Conservation (phyloP, 2,888 invertebrate genomes). For the Drosophila barbarae region DNA sequence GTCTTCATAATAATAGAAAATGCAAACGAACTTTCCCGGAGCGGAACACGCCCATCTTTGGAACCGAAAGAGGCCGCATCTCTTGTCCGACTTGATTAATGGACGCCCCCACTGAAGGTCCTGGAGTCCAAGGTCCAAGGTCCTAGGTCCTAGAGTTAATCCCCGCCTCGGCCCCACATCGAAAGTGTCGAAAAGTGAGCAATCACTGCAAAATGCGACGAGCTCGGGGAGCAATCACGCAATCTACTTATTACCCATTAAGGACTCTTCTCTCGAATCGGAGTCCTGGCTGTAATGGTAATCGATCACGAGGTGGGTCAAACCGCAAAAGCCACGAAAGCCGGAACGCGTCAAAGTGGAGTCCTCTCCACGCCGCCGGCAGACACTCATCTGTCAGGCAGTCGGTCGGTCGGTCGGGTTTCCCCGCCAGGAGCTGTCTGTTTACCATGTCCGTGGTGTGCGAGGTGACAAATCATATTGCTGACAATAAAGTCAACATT, state of each 20-base stretch:
- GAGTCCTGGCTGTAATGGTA: constrained; percentile 57
- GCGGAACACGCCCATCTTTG: constrained; percentile 50
- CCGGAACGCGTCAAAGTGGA: constrained; percentile 6
- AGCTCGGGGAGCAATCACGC: constrained; percentile 66
- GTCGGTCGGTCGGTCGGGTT: constrained; percentile 1
- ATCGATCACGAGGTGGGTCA: constrained; percentile 68
- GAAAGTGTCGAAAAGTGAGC: constrained; percentile 72
- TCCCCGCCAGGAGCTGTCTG: constrained; percentile 14
- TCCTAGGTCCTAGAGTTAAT: constrained; percentile 37
- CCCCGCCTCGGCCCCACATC: constrained; percentile 36
- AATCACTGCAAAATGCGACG: constrained; percentile 69
- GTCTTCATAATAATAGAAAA: constrained; percentile 67
- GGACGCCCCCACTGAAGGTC: constrained; percentile 43
- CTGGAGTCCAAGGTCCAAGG: constrained; percentile 4
- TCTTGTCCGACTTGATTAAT: constrained; percentile 65
- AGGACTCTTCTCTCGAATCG: constrained; percentile 44
- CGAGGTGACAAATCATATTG: constrained; percentile 72
- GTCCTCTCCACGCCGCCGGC: constrained; percentile 13
- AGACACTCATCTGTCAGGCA: constrained; percentile 41
- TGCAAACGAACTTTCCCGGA: constrained; percentile 50
- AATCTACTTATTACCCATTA: constrained; percentile 77
- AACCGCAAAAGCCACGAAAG: constrained; percentile 31
- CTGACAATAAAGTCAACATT: constrained; percentile 69
- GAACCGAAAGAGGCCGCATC: constrained; percentile 20
- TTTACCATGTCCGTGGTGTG: constrained; percentile 33